Base-by-base conservation (phyloP, 2,888 invertebrate species). In the Serripes groenlandicus region DNA sequence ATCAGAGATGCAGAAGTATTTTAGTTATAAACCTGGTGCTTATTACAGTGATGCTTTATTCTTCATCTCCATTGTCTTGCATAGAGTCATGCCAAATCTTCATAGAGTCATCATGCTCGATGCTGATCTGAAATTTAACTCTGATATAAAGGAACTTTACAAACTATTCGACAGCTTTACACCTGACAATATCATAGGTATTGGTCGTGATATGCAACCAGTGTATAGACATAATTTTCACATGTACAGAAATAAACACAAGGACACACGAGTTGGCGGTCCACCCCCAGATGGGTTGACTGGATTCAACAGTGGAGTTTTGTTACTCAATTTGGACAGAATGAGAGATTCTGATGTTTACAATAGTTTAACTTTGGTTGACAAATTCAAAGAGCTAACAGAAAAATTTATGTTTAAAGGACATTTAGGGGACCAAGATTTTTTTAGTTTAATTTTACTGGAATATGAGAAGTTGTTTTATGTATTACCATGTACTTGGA, bases 391-490 rank as follows among this genome's bases (percentile, higher is more conserved):
- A 28, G 72, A 82, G 3, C 78, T 95, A 26, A 92, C 94, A 21
- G 76, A 92, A 21, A 95, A 95, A 86, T 95, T 95, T 89, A 82
- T 89, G 32, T 94, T 95, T 82, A 91, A 93, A 84, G 94, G 94
- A 28, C 97, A 97, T 93, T 95, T 97, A 35, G 97, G 97, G 0
- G 97, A 97, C 94, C 97, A 97, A 94, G 97, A 97, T 95, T 97
- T 97, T 94, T 97, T 97, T 92, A 97, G 97, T 0, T 94, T 97
- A 42, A 91, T 97, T 15, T 96, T 96, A 15, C 96, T 96, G 88
- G 97, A 97, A 90, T 95, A 96, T 90, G 96, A 97, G 9, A 95
- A 96, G 85, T 94, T 97, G 64, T 96, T 97, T 90, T 96, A 97
- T 93, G 96, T 96, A 21, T 94, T 97, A 60, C 96, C 97, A 81